Percentiles rank a stretch among this genome's conserved stretches.
phyloP scores from a whole-genome alignment of 2,797 vertebrate species.

The Enteromius anoplus region DNA sequence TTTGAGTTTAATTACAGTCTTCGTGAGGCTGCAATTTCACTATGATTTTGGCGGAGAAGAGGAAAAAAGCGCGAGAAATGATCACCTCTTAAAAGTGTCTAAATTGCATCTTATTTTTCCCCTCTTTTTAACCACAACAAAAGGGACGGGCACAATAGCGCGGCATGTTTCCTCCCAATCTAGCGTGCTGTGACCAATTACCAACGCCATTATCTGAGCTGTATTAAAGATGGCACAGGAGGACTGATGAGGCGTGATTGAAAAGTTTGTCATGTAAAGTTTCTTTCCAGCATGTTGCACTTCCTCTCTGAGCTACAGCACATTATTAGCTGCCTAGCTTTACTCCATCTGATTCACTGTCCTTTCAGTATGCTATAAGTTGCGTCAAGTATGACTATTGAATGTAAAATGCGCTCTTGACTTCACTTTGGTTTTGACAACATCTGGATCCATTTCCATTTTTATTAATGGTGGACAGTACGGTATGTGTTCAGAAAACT shows the following conservation, averaged over 20 bases:
- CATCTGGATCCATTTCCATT: not conserved
- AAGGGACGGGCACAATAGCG: constrained; percentile 92
- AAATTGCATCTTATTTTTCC: constrained; percentile 99
- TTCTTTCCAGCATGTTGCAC: constrained; percentile 36
- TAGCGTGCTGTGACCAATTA: constrained; percentile 88
- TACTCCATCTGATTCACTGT: not conserved
- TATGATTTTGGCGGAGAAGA: constrained; percentile 82
- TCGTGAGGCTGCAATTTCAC: constrained; percentile 94
- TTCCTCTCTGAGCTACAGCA: not conserved
- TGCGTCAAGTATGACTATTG: not conserved
- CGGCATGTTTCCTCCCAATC: constrained; percentile 87
- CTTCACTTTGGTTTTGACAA: not conserved
- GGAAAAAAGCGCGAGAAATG: constrained; percentile 71
- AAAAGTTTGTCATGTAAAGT: constrained; percentile 74
- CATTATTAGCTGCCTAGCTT: constrained; percentile 20
- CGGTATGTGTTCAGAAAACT: not conserved
- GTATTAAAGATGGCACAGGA: constrained; percentile 80
- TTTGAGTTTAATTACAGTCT: constrained; percentile 97
- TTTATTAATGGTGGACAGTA: not conserved
- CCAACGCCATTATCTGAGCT: constrained; percentile 87
- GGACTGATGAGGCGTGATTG: constrained; percentile 70
- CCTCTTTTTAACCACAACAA: constrained; percentile 83
- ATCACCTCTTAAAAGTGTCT: constrained; percentile 96
- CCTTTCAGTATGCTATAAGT: not conserved
- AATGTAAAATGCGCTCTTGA: not conserved